Conservation (phyloP, 2,888 invertebrate genomes). For the Athalia cordata region DNA sequence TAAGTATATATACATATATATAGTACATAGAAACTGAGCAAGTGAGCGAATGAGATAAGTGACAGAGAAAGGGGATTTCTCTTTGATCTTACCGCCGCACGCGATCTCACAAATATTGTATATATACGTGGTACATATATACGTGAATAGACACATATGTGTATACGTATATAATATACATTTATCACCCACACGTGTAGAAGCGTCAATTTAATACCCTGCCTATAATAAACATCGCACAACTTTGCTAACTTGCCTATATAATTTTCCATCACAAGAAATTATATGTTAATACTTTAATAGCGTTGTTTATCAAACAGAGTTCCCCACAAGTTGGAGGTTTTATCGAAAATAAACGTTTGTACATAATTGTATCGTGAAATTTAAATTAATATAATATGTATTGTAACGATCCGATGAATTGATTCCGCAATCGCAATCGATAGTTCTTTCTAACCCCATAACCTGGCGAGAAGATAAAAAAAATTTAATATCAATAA, state of each 20-base stretch:
- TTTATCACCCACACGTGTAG: conserved; percentile 16
- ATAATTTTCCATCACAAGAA: conserved; percentile 65
- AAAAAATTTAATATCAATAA: too few relatives aligned
- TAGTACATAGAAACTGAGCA: conserved; percentile 39
- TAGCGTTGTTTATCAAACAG: conserved; percentile 19
- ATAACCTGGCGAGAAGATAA: too few relatives aligned
- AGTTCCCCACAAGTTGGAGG: background rate
- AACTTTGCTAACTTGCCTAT: conserved; percentile 61
- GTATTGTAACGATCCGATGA: too few relatives aligned
- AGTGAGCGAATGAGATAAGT: conserved; percentile 46
- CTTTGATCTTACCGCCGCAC: conserved; percentile 72
- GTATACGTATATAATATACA: background rate
- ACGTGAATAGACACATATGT: background rate
- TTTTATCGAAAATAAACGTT: conserved; percentile 1
- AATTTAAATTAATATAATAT: background rate
- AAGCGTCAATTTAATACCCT: conserved; percentile 40
- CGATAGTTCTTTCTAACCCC: too few relatives aligned
- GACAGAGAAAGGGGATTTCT: conserved; percentile 51
- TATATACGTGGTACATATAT: conserved; percentile 45
- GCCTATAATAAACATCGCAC: conserved; percentile 50
- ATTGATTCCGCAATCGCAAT: too few relatives aligned
- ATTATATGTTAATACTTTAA: conserved; percentile 54
- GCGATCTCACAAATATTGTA: conserved; percentile 67
- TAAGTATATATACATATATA: background rate
- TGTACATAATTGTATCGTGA: background rate